Base-by-base conservation (phyloP, 1,140 invertebrate genomes). In the Scylla paramamosain region DNA sequence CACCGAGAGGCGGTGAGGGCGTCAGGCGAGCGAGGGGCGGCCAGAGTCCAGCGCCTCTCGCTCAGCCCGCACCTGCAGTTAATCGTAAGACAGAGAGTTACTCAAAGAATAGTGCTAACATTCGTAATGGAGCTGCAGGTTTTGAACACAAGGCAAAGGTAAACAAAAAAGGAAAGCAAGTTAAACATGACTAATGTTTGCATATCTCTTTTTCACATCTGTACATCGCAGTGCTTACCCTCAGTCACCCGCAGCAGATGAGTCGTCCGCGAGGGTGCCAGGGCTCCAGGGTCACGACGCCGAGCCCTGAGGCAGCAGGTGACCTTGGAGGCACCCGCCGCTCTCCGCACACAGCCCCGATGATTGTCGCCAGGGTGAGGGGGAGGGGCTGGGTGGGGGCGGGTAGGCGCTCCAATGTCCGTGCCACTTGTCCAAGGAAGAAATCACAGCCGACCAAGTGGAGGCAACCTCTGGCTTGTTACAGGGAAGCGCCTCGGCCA, bases 291-390 rank as follows among this genome's bases (percentile, higher is more conserved):
- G 87, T 20, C 67, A n/a, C 67, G n/a, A 8, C 46, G 89, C 46
- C 46, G 89, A 25, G 89, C 84, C 84, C 84, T 87, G 89, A 29
- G n/a, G n/a, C 59, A 59, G 89, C 16, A 4, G 88, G 67, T 59
- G 88, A 67, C 29, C 46, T 45, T 67, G 84, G 86, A 0, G 92
- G 14, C 29, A 20, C 25, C 87, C 45, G 86, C 59, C 86, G 86
- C 77, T 84, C 87, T 28, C 14, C 32, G 25, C 93, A 29, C 87
- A 29, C 48, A 45, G 87, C 93, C 67, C 87, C 59, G 59, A 94
- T 94, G 93, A 94, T 94, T 94, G 93, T 94, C 93, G 93, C 87
- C 88, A 89, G 86, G 52, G 88, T 94, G 93, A 67, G 52, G 32
- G 39, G 67, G 59, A 31, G 88, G 67, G 93, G 88, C 31, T 46